Conservation (phyloP, 2,113 vertebrate species). For the Macquaria australasica region DNA sequence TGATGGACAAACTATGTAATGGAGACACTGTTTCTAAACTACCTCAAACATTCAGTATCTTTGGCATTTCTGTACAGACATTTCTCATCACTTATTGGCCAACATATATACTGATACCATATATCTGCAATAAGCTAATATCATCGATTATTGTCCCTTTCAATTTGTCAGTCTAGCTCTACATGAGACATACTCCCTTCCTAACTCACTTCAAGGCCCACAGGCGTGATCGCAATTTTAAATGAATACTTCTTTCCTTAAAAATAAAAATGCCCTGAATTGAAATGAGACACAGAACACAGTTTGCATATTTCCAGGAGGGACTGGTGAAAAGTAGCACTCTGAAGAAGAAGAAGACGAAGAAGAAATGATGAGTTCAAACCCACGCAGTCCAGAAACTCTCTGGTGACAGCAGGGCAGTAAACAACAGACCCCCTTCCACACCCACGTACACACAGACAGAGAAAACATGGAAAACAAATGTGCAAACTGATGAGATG, state of each 20-base stretch:
- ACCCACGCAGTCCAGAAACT: constrained; percentile 55
- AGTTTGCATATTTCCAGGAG: constrained; percentile 19
- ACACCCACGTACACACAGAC: constrained; percentile 34
- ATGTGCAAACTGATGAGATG: constrained; percentile 31
- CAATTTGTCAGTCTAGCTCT: neutral
- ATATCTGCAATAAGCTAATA: neutral
- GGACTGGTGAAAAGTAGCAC: constrained; percentile 16
- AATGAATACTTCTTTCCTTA: neutral
- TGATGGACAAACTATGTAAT: neutral
- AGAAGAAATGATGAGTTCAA: constrained; percentile 43
- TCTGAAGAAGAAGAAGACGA: constrained; percentile 1
- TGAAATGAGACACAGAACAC: neutral
- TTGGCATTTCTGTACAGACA: neutral
- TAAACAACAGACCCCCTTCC: constrained; percentile 51
- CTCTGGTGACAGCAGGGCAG: constrained; percentile 47
- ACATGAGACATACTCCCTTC: neutral
- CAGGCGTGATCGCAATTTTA: neutral
- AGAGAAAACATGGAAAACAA: constrained; percentile 31
- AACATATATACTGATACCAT: neutral
- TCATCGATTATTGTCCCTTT: neutral
- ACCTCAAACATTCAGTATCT: neutral
- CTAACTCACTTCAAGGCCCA: neutral
- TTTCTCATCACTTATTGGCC: neutral
- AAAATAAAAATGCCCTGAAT: neutral
- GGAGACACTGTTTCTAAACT: neutral